A percentile compares a stretch with the other conserved stretches of the same genome.
Evolutionary conservation across 2,888 invertebrate genomes (phyloP).

Genomic region (Dasysyrphus albostriatus): DNA sequence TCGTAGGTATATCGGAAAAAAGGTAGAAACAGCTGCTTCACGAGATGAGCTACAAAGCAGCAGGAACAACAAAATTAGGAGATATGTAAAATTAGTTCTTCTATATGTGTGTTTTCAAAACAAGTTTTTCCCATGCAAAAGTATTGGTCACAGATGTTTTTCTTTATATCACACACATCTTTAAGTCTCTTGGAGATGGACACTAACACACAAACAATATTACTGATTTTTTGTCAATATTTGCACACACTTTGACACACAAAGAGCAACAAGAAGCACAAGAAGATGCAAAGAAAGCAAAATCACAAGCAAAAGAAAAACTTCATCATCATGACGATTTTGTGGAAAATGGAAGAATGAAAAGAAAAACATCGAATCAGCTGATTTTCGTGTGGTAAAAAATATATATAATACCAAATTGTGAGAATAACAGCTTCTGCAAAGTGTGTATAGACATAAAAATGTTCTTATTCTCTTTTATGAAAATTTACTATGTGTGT

Average conservation of each 20-base stretch:
- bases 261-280: conserved; percentile 51
- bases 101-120: conserved; percentile 47
- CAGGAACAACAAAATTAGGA: conserved; percentile 37
- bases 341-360: conserved; percentile 30
- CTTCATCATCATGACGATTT: conserved; percentile 4
- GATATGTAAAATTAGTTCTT: background rate
- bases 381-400: conserved; percentile 46
- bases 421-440: conserved; percentile 22
- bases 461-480: conserved; percentile 30
- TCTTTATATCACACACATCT: background rate
- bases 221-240: conserved; percentile 22
- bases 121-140: conserved; percentile 51
- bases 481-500: background rate
- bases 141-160: conserved; percentile 70
- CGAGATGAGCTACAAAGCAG: conserved; percentile 23
- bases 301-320: conserved; percentile 28
- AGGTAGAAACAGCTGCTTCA: conserved; percentile 72
- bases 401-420: background rate
- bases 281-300: conserved; percentile 38
- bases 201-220: background rate
- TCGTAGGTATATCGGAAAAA: conserved; percentile 11
- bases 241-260: conserved; percentile 39
- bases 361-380: conserved; percentile 75
- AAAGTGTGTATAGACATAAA: conserved; percentile 29
- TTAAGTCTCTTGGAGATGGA: background rate